phyloP scores from a whole-genome alignment of 2,113 vertebrate genomes.

The Caranx ignobilis region DNA sequence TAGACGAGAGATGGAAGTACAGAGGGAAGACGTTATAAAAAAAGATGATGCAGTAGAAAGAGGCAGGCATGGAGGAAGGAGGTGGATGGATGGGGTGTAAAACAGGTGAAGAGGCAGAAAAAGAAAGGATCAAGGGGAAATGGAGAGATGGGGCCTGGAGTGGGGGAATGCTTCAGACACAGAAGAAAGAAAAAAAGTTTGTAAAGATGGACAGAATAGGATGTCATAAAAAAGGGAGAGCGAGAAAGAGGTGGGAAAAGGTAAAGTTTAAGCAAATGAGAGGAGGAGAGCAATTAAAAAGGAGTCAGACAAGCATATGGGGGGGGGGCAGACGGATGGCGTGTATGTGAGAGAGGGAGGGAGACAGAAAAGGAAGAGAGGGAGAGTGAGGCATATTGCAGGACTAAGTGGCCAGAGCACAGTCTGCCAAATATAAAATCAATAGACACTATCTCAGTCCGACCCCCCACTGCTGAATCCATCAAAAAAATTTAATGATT shows the following conservation, averaged over 20 bases:
- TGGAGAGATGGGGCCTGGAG: slow-evolving; percentile 3
- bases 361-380: slow-evolving; percentile 7
- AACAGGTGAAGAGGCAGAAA: slow-evolving; percentile 63
- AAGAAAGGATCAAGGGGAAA: slow-evolving; percentile 36
- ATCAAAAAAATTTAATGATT: slow-evolving; percentile 81
- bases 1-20: slow-evolving; percentile 1
- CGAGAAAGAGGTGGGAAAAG: background rate
- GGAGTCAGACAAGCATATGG: slow-evolving; percentile 10
- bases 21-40: slow-evolving; percentile 39
- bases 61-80: background rate
- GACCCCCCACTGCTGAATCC: slow-evolving; percentile 81
- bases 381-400: slow-evolving; percentile 67
- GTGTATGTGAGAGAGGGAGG: slow-evolving; percentile 17
- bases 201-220: background rate
- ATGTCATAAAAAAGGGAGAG: too few species aligned
- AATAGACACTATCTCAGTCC: slow-evolving; percentile 84
- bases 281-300: slow-evolving; percentile 6
- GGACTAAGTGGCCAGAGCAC: slow-evolving; percentile 75
- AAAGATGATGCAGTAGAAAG: slow-evolving; percentile 64
- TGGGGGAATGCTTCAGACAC: background rate
- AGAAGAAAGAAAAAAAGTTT: background rate
- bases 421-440: slow-evolving; percentile 86
- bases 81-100: slow-evolving; percentile 50
- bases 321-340: slow-evolving; percentile 31
- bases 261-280: background rate